These are phyloP conservation scores for Agelastica alni DNA, from an alignment of 2,888 invertebrate species.

Conservation along the genomic window DNA sequence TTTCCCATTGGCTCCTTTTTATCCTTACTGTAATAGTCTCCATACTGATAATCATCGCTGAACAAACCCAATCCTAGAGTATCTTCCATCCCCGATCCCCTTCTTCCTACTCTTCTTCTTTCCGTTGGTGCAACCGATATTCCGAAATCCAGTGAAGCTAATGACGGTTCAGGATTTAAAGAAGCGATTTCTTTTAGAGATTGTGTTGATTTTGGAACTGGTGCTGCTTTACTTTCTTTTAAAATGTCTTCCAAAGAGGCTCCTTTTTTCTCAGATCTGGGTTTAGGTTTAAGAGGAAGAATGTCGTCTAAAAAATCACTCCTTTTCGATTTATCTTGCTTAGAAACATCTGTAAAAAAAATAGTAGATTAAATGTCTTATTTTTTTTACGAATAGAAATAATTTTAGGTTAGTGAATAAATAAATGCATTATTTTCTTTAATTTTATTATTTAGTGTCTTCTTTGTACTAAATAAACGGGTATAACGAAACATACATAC, in stretches of 20 bases:
- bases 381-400: too few relatives aligned
- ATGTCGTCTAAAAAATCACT: conserved; percentile 50
- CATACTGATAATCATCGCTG: conserved; percentile 29
- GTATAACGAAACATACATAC: too few relatives aligned
- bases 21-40: conserved; percentile 29
- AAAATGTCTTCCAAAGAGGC: conserved; percentile 49
- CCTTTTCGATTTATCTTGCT: conserved; percentile 41
- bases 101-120: conserved; percentile 45
- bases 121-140: conserved; percentile 21
- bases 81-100: conserved; percentile 57
- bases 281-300: conserved; percentile 40
- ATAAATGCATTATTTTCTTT: too few relatives aligned
- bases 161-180: neutral
- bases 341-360: neutral
- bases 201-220: conserved; percentile 15
- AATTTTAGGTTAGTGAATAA: too few relatives aligned
- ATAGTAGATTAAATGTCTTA: too few relatives aligned
- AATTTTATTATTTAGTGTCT: too few relatives aligned
- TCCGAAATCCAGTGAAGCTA: conserved; percentile 6
- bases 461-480: too few relatives aligned
- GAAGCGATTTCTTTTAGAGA: conserved; percentile 19
- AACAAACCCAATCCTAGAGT: conserved; percentile 63
- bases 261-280: conserved; percentile 40
- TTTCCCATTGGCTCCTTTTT: conserved; percentile 17
- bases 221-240: conserved; percentile 44